Conservation (phyloP, 2,888 invertebrate genomes). For the Standfussiana lucernea region DNA sequence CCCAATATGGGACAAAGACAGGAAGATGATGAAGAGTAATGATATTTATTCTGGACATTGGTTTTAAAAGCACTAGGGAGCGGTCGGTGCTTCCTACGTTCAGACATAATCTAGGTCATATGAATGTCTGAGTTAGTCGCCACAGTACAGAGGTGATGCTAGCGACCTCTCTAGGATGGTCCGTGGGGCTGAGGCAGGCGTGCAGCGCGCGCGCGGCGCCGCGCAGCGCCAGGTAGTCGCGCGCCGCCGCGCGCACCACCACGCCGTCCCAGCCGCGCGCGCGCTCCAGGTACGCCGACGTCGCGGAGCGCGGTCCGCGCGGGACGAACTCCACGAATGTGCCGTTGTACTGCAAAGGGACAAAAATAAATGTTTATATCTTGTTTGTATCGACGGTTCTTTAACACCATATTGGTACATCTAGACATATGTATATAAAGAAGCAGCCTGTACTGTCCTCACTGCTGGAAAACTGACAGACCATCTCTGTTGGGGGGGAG, state of each 20-base stretch:
- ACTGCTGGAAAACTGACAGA: too few relatives aligned
- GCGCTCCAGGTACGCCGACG: conserved; percentile 93
- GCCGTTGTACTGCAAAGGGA: conserved; percentile 91
- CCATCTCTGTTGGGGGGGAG: too few relatives aligned
- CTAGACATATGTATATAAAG: too few relatives aligned
- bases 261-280: conserved; percentile 94
- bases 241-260: conserved; percentile 94
- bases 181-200: conserved; percentile 94
- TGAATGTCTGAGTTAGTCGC: background rate
- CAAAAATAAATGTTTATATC: background rate
- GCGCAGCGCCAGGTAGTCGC: conserved; percentile 93
- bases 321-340: conserved; percentile 93
- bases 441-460: too few relatives aligned
- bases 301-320: conserved; percentile 91
- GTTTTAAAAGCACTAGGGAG: background rate
- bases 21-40: background rate
- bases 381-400: background rate
- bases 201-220: conserved; percentile 90
- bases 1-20: background rate
- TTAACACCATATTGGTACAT: too few relatives aligned
- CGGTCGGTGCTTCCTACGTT: background rate
- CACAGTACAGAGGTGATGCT: background rate
- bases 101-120: background rate
- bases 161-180: conserved; percentile 93
- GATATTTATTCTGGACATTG: background rate